Percentiles rank a stretch among this genome's conserved stretches.
Evolutionary conservation across 2,888 invertebrate genomes (phyloP).

Genomic region (Xylota sylvarum): DNA sequence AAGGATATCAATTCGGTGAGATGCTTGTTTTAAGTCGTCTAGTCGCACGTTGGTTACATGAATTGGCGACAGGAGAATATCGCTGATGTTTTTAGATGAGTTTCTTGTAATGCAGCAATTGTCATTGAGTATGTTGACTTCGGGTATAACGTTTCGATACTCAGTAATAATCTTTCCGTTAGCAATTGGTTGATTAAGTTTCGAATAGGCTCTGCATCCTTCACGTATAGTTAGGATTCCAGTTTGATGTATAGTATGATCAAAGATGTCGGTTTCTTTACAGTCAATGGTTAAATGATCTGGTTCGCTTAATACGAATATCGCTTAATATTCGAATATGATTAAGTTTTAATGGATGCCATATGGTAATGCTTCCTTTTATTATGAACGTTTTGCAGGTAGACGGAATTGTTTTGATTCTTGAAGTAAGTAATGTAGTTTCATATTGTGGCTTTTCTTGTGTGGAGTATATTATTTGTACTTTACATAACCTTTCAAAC

Average conservation of each 20-base stretch:
- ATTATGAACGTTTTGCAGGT: no score
- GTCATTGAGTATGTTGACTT: slow-evolving; percentile 13
- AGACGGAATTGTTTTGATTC: neutral
- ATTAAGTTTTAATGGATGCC: slow-evolving; percentile 29
- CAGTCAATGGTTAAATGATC: slow-evolving; percentile 20
- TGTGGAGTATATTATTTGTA: slow-evolving; percentile 18
- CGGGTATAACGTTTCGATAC: slow-evolving; percentile 16
- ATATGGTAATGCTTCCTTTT: slow-evolving; percentile 1
- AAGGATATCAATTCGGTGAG: neutral
- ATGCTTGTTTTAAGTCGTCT: slow-evolving; percentile 24
- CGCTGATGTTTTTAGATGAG: slow-evolving; percentile 2
- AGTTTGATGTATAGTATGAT: slow-evolving; percentile 20
- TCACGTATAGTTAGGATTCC: slow-evolving; percentile 7
- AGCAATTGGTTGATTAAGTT: no score
- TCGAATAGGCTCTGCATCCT: slow-evolving; percentile 21
- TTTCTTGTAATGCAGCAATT: slow-evolving; percentile 20
- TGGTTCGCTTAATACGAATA: slow-evolving; percentile 18
- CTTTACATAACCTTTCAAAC: slow-evolving; percentile 12
- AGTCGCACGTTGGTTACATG: neutral
- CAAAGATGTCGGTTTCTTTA: slow-evolving; percentile 22
- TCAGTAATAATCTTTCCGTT: slow-evolving; percentile 3
- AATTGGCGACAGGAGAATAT: slow-evolving; percentile 1
- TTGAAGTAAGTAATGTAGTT: neutral
- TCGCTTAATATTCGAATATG: no score
- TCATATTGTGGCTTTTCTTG: slow-evolving; percentile 6